Percentiles rank a stretch among this genome's conserved stretches.
Conservation (phyloP, 2,888 invertebrate genomes). For the Vanessa cardui region DNA sequence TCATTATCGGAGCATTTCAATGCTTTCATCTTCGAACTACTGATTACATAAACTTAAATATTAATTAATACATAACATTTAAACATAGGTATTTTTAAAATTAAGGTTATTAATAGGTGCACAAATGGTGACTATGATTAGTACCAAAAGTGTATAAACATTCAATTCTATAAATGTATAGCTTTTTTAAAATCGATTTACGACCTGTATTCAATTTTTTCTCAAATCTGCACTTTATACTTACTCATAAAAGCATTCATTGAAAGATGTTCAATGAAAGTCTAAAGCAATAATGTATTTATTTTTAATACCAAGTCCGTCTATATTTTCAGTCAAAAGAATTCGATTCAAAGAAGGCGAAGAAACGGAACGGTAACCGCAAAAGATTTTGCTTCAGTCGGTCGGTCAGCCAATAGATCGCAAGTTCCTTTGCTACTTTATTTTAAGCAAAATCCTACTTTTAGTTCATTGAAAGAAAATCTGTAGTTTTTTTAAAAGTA, state of each 20-base stretch:
- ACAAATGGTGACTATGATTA: no score
- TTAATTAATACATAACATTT: neutral
- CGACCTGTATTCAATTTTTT: neutral
- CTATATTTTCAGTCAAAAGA: conserved; percentile 45
- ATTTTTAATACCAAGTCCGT: conserved; percentile 34
- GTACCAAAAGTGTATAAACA: neutral
- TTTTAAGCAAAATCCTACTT: conserved; percentile 30
- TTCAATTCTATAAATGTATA: neutral
- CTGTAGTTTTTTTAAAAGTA: conserved; percentile 24
- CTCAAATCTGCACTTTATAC: neutral
- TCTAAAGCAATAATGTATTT: conserved; percentile 29
- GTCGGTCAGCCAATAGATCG: conserved; percentile 46
- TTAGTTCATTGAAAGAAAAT: conserved; percentile 28
- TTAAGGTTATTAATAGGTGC: no score
- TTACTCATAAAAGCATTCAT: neutral
- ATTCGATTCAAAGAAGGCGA: conserved; percentile 47
- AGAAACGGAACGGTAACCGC: conserved; percentile 50
- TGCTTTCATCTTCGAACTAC: neutral
- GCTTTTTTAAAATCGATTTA: no score
- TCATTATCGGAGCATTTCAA: conserved; percentile 1
- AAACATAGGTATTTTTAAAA: no score
- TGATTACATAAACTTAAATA: neutral
- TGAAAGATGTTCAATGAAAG: conserved; percentile 16
- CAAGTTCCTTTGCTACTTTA: conserved; percentile 39
- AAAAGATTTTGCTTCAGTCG: conserved; percentile 48